Base-by-base conservation (phyloP, 2,797 vertebrate genomes). In the Staurois parvus region DNA sequence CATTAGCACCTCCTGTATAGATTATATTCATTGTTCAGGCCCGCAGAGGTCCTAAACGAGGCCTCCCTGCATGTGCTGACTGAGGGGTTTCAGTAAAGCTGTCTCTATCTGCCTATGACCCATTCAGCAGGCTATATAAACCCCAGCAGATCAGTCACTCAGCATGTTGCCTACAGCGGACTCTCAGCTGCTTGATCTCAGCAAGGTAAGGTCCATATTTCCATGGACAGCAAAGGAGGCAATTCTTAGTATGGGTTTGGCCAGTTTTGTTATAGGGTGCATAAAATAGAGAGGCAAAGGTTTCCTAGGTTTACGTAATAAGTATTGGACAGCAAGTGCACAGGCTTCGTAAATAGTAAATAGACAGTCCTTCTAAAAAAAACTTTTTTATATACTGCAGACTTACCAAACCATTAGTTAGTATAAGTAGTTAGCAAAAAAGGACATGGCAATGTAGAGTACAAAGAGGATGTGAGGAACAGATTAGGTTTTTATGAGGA, bases 121-220 rank as follows among this genome's bases (percentile, higher is more conserved):
- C 93, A 93, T 93, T 95, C 94, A 92, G 94, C 93, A 95, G 94
- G 94, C 96, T 97, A 97, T 97, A 97, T 95, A 97, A 97, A 83
- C 88, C 89, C 89, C 74, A 85, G 74, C 0, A 0, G 67, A 88
- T 88, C 75, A 76, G 77, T 83, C 80, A 77, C 0, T 28, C 72
- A 70, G 45, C 78, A 37, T 86, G 88, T 84, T 89, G 87, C 87
- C 88, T 90, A 87, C 29, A 28, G 0, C 0, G 84, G 79, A 78
- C 83, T 73, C 72, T 29, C 86, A 69, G 80, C 17, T 0, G 68
- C 72, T 90, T 40, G 26, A 75, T 79, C 88, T 26, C 30, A 37
- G 76, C 80, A 89, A 88, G 89, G 90, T 91, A 92, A 90, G 92
- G 0, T 0, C 3, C 0, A 42, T 32, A 37, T 28, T 77, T 34